Evolutionary conservation across 2,888 invertebrate genomes (phyloP).

Genomic region (Drosophila imparisetae): DNA sequence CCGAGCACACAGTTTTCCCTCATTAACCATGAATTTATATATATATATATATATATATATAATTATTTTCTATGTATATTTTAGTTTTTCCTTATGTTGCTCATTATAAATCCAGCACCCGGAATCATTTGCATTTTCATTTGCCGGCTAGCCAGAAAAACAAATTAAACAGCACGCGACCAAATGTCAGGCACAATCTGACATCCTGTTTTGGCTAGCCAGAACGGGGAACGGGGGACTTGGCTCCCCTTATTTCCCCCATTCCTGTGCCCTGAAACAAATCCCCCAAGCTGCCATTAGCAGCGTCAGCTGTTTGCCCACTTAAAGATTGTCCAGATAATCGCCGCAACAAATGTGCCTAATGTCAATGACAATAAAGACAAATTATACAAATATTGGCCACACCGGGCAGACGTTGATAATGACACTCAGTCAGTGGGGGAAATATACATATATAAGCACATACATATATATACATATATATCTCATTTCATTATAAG

Average conservation of each 20-base stretch:
- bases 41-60: not conserved
- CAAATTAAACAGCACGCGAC: constrained; percentile 44
- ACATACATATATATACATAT: constrained; percentile 15
- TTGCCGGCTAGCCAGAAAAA: constrained; percentile 23
- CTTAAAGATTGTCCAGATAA: constrained; percentile 72
- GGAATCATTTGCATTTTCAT: constrained; percentile 57
- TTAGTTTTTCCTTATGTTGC: constrained; percentile 4
- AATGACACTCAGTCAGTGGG: constrained; percentile 47
- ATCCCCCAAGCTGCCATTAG: constrained; percentile 42
- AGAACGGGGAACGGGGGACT: not conserved
- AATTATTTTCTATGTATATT: not conserved
- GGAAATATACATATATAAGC: not conserved
- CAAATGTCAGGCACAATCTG: constrained; percentile 36
- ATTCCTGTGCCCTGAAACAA: not conserved
- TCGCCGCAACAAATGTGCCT: constrained; percentile 74
- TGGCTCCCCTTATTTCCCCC: not conserved
- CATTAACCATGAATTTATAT: not conserved
- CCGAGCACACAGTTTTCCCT: not conserved
- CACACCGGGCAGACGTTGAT: constrained; percentile 47
- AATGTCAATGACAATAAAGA: constrained; percentile 74
- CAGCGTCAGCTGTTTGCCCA: constrained; percentile 73
- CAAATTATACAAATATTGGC: constrained; percentile 71
- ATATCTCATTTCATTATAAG: constrained; percentile 47
- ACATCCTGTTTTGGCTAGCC: constrained; percentile 30
- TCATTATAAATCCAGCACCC: constrained; percentile 31